These are phyloP conservation scores for Cirrhinus molitorella DNA, from an alignment of 2,797 vertebrate genomes.

Conservation along the genomic window DNA sequence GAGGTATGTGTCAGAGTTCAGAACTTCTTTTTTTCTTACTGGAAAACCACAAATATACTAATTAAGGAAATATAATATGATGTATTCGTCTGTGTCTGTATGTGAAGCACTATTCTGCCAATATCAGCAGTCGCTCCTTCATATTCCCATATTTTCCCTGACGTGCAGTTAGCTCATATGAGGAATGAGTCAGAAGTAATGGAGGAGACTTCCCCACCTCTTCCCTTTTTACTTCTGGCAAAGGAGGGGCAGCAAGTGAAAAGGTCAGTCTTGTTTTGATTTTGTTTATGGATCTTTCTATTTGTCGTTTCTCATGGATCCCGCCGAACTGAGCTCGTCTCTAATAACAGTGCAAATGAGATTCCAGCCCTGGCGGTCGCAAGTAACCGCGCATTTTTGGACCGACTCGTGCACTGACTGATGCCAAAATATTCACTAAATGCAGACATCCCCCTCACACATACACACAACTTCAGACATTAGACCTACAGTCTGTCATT, in stretches of 20 bases:
- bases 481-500: slow-evolving; percentile 30
- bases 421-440: slow-evolving; percentile 56
- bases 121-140: not conserved
- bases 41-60: not conserved
- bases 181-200: slow-evolving; percentile 35
- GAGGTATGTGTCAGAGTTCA: too few relatives aligned
- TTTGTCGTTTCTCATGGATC: slow-evolving; percentile 36
- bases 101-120: not conserved
- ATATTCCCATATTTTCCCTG: slow-evolving; percentile 11
- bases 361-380: slow-evolving; percentile 13
- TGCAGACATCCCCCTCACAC: slow-evolving; percentile 55
- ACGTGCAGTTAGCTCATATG: not conserved
- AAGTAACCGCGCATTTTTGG: slow-evolving; percentile 15
- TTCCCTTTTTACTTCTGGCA: slow-evolving; percentile 4
- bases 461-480: slow-evolving; percentile 21
- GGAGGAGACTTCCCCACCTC: slow-evolving; percentile 15
- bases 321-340: not conserved
- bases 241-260: not conserved
- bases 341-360: slow-evolving; percentile 20
- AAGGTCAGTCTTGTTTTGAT: slow-evolving; percentile 45
- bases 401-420: not conserved
- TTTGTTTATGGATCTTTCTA: slow-evolving; percentile 28
- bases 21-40: too few relatives aligned
- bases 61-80: not conserved
- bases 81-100: not conserved